Evolutionary conservation across 1,140 invertebrate genomes (phyloP), one percentile per base, ranked within the genome.

Genomic region (Leptopilina clavipes): DNA sequence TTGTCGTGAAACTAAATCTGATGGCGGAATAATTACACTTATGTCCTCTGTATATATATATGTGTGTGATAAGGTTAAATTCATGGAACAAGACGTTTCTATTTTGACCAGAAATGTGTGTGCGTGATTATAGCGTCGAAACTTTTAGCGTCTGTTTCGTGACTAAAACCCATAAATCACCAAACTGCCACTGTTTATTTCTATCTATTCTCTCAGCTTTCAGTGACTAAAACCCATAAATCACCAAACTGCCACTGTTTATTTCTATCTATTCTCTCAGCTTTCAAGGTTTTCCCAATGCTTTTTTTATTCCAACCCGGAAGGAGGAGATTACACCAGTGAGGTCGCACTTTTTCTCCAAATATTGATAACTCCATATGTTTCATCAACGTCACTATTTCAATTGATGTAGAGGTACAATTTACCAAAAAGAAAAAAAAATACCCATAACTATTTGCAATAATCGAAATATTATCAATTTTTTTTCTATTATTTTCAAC

Each of bases 221-320:
- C 59, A 65, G n/a, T n/a, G n/a, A n/a, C n/a, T n/a, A n/a, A n/a
- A n/a, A 3, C 59, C 59, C 59, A 65, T 65, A 65, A 65, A 65
- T 65, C 14, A 65, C 22, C 12, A 65, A 65, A 65, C 22, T 65
- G 59, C 19, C 59, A 31, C 22, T 65, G 59, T 65, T 65, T 37
- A 65, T 65, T 65, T 65, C 59, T 65, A 65, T 65, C 25, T 65
- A 65, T 37, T 65, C 59, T 65, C 22, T 65, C 22, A 12, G 22
- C 22, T 65, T 37, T 65, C 59, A 65, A 65, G 25, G 22, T 31
- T 40, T 65, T 65, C 11, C 6, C 22, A 65, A 10, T 25, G 59
- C 59, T 65, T 31, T 31, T 22, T 65, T 65, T 31, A 12, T 22
- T 40, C 7, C 37, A 40, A 5, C 37, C 59, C 22, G 1, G 5